phyloP scores from a whole-genome alignment of 2,888 invertebrate species.

The Drosophila maculinotata region DNA sequence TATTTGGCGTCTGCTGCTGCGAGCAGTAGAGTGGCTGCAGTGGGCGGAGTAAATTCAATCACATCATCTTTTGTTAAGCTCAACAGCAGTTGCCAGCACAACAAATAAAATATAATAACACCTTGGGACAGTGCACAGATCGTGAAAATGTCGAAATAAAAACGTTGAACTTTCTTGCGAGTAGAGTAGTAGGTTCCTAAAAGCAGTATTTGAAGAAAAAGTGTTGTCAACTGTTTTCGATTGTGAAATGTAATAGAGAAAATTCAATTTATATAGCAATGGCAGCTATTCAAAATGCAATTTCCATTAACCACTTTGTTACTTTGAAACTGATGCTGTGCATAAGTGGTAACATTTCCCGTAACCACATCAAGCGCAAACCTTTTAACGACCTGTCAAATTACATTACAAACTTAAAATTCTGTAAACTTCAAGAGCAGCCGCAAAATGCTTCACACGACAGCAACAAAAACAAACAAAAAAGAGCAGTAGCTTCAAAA shows the following conservation, averaged over 20 bases:
- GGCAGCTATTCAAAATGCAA: neutral
- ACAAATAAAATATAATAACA: constrained; percentile 60
- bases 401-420: constrained; percentile 72
- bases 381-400: constrained; percentile 57
- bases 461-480: constrained; percentile 30
- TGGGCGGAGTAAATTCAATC: constrained; percentile 67
- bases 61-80: constrained; percentile 72
- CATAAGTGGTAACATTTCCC: constrained; percentile 24
- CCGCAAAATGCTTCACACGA: constrained; percentile 60
- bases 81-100: constrained; percentile 17
- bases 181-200: neutral
- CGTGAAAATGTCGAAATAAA: constrained; percentile 38
- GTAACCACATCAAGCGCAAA: constrained; percentile 52
- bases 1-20: constrained; percentile 9
- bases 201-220: neutral
- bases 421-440: constrained; percentile 47
- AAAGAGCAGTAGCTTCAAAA: constrained; percentile 23
- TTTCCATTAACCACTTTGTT: neutral
- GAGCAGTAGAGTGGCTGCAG: neutral
- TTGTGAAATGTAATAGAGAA: neutral
- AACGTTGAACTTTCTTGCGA: constrained; percentile 32
- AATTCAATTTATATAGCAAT: neutral
- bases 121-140: constrained; percentile 28
- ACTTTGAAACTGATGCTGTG: neutral
- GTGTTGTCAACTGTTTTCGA: constrained; percentile 6